Evolutionary conservation across 2,888 invertebrate genomes (phyloP).

Genomic region (Heliconius erato): DNA sequence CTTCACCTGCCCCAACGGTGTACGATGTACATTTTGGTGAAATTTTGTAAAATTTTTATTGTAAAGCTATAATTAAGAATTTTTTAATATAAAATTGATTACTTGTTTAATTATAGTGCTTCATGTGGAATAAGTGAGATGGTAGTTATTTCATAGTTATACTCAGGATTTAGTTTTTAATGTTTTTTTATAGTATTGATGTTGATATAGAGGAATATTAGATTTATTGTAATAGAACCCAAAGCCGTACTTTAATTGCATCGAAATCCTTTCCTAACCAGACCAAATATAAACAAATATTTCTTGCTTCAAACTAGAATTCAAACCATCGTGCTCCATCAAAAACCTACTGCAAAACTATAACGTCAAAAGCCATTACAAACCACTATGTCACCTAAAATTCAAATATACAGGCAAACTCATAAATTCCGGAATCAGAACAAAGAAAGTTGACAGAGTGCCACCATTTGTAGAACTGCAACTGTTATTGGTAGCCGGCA

Average conservation of each 20-base stretch:
- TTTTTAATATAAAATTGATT: neutral
- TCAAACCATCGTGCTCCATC: neutral
- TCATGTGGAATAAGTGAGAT: too few species aligned
- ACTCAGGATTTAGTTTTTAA: too few species aligned
- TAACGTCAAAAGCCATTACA: neutral
- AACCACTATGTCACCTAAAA: slow-evolving; percentile 11
- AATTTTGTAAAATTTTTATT: neutral
- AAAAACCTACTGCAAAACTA: neutral
- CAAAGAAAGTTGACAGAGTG: slow-evolving; percentile 40
- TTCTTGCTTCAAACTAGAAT: neutral
- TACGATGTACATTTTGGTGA: neutral
- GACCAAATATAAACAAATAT: neutral
- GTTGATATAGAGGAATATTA: too few species aligned
- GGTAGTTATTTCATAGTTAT: too few species aligned
- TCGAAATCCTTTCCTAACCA: neutral
- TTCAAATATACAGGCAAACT: slow-evolving; percentile 8
- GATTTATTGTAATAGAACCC: too few species aligned
- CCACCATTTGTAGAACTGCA: slow-evolving; percentile 37
- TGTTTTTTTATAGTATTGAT: too few species aligned
- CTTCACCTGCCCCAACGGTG: neutral
- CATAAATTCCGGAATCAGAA: slow-evolving; percentile 17
- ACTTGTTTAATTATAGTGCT: neutral
- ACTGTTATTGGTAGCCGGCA: slow-evolving; percentile 48
- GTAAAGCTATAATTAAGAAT: neutral
- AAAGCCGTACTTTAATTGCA: neutral